A percentile compares a stretch with the other conserved stretches of the same genome.
Evolutionary conservation across 1,140 invertebrate species (phyloP).

Genomic region (Antheraea mylitta): DNA sequence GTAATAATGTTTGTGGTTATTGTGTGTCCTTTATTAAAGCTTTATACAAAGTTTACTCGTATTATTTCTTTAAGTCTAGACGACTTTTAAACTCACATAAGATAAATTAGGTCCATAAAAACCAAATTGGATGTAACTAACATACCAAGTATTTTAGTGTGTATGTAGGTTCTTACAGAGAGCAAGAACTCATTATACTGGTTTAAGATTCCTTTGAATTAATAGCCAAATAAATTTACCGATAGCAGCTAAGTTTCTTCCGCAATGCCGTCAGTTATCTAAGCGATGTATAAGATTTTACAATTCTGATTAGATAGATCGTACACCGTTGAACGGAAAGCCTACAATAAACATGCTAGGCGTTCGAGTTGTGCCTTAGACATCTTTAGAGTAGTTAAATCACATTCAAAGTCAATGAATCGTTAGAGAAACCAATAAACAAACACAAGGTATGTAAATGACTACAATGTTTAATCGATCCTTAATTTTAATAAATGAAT

Average conservation of each 20-base stretch:
- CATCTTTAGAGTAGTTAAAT: slow-evolving; percentile 30
- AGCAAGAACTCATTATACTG: not conserved
- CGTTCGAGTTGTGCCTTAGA: not conserved
- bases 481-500: slow-evolving; percentile 40
- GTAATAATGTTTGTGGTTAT: no score
- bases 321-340: slow-evolving; percentile 31
- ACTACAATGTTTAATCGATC: slow-evolving; percentile 14
- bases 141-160: no score
- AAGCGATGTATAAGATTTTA: slow-evolving; percentile 41
- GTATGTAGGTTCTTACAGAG: not conserved
- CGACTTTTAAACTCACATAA: no score
- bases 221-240: slow-evolving; percentile 49
- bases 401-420: slow-evolving; percentile 54
- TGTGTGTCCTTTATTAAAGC: no score
- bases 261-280: slow-evolving; percentile 52
- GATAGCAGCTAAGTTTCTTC: slow-evolving; percentile 22
- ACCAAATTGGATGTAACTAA: no score
- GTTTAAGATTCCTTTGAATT: slow-evolving; percentile 6
- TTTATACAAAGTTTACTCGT: no score
- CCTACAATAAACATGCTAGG: slow-evolving; percentile 6
- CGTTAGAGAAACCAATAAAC: slow-evolving; percentile 33
- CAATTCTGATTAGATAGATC: slow-evolving; percentile 56
- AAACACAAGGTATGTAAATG: slow-evolving; percentile 33
- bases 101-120: no score
- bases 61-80: no score